Evolutionary conservation across 2,797 vertebrate species (phyloP).

Genomic region (Ctenopoma multispine): DNA sequence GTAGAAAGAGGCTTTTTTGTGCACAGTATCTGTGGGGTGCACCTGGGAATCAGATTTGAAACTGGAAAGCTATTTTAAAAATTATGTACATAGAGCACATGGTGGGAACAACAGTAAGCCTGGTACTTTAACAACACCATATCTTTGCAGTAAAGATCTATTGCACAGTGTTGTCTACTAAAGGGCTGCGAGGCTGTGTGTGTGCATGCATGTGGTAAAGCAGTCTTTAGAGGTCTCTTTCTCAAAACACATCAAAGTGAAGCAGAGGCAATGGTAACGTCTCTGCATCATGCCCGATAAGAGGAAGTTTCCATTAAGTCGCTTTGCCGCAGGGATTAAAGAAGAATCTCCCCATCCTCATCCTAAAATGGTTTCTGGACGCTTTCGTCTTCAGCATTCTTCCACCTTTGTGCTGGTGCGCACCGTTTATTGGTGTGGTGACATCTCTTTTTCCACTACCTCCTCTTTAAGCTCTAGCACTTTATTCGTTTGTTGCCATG

Average conservation of each 20-base stretch:
- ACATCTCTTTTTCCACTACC: conserved; percentile 57
- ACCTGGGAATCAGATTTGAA: conserved; percentile 54
- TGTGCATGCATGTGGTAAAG: conserved; percentile 59
- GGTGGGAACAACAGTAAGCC: conserved; percentile 47
- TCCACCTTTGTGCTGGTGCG: conserved; percentile 59
- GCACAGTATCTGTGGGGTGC: conserved; percentile 32
- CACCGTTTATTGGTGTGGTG: conserved; percentile 62
- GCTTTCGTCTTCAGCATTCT: conserved; percentile 55
- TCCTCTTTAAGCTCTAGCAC: conserved; percentile 27
- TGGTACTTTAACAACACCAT: conserved; percentile 46
- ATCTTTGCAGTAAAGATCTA: conserved; percentile 59
- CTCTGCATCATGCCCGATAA: conserved; percentile 81
- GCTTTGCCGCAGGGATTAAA: conserved; percentile 78
- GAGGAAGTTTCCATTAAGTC: conserved; percentile 81
- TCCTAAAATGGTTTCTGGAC: conserved; percentile 62
- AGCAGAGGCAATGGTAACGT: conserved; percentile 73
- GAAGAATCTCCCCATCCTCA: conserved; percentile 59
- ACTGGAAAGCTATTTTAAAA: conserved; percentile 48
- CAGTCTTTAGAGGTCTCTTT: conserved; percentile 57
- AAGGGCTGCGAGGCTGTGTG: conserved; percentile 54
- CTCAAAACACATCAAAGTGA: conserved; percentile 80
- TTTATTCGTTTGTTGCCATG: conserved; percentile 43
- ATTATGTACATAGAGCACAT: conserved; percentile 31
- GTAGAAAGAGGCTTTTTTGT: conserved; percentile 16
- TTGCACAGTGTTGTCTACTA: conserved; percentile 51